Evolutionary conservation across 2,888 invertebrate genomes (phyloP).

Genomic region (Ptilodon capucinus): DNA sequence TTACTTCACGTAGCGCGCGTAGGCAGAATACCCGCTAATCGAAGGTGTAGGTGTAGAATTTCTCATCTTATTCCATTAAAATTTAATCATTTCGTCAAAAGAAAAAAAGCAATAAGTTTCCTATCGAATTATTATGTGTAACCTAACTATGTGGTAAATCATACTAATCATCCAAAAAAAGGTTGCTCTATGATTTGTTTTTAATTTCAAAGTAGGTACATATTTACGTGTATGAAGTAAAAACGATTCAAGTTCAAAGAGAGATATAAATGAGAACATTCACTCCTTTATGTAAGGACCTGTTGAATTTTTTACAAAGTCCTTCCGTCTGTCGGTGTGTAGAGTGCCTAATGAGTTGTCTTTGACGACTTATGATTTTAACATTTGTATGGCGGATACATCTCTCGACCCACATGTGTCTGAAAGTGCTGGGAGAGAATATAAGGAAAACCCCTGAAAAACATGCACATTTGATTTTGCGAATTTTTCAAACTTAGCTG

Average conservation of each 20-base stretch:
- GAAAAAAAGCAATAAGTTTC: too few relatives aligned
- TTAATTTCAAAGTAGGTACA: conserved; percentile 7
- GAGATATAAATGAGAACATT: conserved; percentile 56
- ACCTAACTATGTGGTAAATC: too few relatives aligned
- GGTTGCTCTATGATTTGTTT: background rate
- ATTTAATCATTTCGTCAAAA: too few relatives aligned
- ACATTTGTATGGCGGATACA: conserved; percentile 48
- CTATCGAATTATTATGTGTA: too few relatives aligned
- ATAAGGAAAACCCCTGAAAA: background rate
- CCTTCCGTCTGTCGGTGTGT: conserved; percentile 55
- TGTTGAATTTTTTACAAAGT: conserved; percentile 61
- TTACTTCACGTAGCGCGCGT: too few relatives aligned
- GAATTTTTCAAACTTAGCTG: too few relatives aligned
- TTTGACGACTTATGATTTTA: conserved; percentile 58
- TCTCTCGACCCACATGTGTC: conserved; percentile 37
- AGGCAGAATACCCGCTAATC: too few relatives aligned
- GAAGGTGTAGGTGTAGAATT: too few relatives aligned
- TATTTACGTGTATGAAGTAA: conserved; percentile 31
- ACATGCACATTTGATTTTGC: too few relatives aligned
- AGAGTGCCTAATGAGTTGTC: conserved; percentile 65
- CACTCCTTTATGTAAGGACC: conserved; percentile 49
- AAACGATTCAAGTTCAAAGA: conserved; percentile 51
- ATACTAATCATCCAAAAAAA: too few relatives aligned
- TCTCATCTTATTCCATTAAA: too few relatives aligned
- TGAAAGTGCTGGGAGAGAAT: conserved; percentile 15